A percentile compares a stretch with the other conserved stretches of the same genome.
Evolutionary conservation across 2,113 vertebrate species (phyloP).

Genomic region (Pyxicephalus adspersus): DNA sequence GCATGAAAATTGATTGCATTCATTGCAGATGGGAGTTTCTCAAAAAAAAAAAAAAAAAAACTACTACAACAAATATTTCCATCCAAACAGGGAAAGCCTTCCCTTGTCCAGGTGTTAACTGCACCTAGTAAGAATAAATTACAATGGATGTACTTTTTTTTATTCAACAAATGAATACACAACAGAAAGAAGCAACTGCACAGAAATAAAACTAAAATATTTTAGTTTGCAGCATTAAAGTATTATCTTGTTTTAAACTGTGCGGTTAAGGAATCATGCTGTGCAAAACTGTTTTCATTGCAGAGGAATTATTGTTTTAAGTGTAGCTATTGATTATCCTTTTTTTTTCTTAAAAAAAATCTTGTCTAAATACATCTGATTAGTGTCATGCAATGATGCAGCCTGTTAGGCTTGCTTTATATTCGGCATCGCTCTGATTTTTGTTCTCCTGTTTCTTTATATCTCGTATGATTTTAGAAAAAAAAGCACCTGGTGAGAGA

Average conservation of each 20-base stretch:
- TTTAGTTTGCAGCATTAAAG: slow-evolving; percentile 61
- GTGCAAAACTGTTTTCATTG: slow-evolving; percentile 68
- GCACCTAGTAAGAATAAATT: neutral
- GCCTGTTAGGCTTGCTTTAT: slow-evolving; percentile 76
- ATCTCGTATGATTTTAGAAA: slow-evolving; percentile 62
- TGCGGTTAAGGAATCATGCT: slow-evolving; percentile 57
- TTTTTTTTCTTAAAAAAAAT: slow-evolving; percentile 56
- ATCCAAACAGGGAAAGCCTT: neutral
- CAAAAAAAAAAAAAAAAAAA: neutral
- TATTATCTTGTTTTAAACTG: slow-evolving; percentile 42
- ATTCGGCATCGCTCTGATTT: slow-evolving; percentile 74
- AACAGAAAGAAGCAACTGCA: neutral
- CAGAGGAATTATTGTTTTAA: slow-evolving; percentile 74
- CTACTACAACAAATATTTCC: too few relatives aligned
- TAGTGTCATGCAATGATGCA: slow-evolving; percentile 76
- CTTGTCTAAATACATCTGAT: slow-evolving; percentile 76
- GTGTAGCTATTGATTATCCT: slow-evolving; percentile 72
- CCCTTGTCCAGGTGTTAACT: neutral
- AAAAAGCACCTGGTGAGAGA: slow-evolving; percentile 88
- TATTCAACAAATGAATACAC: neutral
- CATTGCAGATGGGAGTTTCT: neutral
- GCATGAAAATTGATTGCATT: slow-evolving; percentile 10
- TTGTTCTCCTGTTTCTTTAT: slow-evolving; percentile 68
- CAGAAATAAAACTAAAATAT: neutral
- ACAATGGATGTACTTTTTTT: neutral